Conservation (phyloP, 2,797 vertebrate genomes). For the Chaetophractus vellerosus region DNA sequence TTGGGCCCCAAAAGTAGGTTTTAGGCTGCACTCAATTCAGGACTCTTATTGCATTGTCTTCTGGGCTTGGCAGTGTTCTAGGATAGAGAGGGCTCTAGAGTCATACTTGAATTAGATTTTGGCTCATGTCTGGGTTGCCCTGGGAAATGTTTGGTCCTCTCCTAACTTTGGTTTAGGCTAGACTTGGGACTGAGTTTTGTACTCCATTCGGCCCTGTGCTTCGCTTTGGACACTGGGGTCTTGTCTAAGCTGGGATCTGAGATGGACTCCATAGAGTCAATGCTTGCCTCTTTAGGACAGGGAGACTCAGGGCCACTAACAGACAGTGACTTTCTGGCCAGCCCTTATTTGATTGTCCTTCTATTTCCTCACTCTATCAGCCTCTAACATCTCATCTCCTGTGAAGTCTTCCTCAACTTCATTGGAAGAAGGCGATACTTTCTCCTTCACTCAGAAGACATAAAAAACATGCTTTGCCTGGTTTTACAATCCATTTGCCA, state of each 20-base stretch:
- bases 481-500: not conserved
- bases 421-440: not conserved
- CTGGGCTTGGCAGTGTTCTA: not conserved
- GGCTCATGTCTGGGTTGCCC: not conserved
- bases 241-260: constrained; percentile 2
- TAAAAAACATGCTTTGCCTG: not conserved
- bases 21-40: not conserved
- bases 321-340: not conserved
- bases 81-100: not conserved
- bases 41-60: not conserved
- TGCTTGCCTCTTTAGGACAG: not conserved
- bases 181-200: not conserved
- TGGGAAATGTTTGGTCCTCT: not conserved
- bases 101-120: not conserved
- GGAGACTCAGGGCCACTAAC: not conserved
- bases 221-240: not conserved
- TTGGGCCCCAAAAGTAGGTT: not conserved
- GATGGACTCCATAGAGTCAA: not conserved
- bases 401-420: not conserved
- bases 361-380: not conserved
- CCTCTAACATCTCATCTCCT: not conserved
- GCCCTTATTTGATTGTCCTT: not conserved
- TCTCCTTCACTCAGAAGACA: not conserved
- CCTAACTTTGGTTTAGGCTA: not conserved
- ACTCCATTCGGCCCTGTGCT: not conserved